A percentile compares a stretch with the other conserved stretches of the same genome.
phyloP scores from a whole-genome alignment of 2,888 invertebrate species.

The Rhamnusium bicolor region DNA sequence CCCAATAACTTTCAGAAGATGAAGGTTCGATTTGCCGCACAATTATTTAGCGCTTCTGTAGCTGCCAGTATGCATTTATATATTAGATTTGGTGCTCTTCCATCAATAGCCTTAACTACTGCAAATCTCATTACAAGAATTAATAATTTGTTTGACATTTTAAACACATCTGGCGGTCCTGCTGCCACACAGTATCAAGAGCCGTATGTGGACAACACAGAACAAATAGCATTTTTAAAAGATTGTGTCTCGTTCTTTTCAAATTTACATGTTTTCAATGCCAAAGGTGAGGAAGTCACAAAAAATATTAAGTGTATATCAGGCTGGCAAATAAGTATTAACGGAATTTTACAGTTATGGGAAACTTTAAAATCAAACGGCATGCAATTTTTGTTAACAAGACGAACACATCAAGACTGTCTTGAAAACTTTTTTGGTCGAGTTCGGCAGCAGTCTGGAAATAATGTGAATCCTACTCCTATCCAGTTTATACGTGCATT shows the following conservation, averaged over 20 bases:
- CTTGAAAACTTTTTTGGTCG: not conserved
- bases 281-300: not conserved
- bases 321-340: conserved; percentile 38
- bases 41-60: conserved; percentile 35
- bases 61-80: conserved; percentile 33
- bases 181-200: not conserved
- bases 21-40: conserved; percentile 27
- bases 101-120: conserved; percentile 19
- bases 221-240: conserved; percentile 25
- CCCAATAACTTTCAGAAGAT: conserved; percentile 24
- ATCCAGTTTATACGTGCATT: not conserved
- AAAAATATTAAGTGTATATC: conserved; percentile 37
- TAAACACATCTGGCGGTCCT: conserved; percentile 19
- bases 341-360: conserved; percentile 29
- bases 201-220: conserved; percentile 25
- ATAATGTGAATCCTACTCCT: not conserved
- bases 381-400: conserved; percentile 38
- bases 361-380: conserved; percentile 15
- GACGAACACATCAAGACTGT: conserved; percentile 26
- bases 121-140: conserved; percentile 36
- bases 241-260: not conserved
- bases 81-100: conserved; percentile 32
- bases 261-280: not conserved
- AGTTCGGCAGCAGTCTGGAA: not conserved
- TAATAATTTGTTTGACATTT: conserved; percentile 35